Conservation (phyloP, 1,140 invertebrate species). For the Macrobrachium rosenbergii region DNA sequence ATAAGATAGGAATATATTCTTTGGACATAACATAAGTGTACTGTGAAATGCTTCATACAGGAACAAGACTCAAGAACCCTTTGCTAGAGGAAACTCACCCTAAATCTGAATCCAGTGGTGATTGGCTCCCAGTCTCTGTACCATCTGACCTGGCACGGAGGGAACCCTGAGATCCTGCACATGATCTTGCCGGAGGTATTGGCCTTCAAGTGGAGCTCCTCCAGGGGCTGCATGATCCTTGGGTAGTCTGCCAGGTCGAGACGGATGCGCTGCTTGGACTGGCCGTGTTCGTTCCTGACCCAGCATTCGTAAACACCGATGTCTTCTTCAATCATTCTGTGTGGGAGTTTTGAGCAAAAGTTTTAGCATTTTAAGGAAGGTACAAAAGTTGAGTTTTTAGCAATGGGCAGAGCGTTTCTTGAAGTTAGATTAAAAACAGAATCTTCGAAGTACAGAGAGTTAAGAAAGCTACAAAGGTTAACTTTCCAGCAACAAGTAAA, state of each 20-base stretch:
- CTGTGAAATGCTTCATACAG: too few species aligned
- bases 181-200: constrained; percentile 82
- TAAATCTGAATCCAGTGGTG: constrained; percentile 69
- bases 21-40: too few species aligned
- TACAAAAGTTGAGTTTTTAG: not conserved
- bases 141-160: constrained; percentile 93
- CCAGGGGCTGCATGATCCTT: constrained; percentile 81
- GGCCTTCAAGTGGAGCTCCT: constrained; percentile 84
- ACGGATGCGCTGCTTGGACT: constrained; percentile 83
- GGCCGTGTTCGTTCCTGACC: constrained; percentile 93
- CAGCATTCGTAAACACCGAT: constrained; percentile 95
- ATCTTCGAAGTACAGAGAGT: not conserved
- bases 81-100: constrained; percentile 28
- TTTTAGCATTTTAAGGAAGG: not conserved
- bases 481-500: too few species aligned
- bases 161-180: constrained; percentile 89
- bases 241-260: constrained; percentile 94
- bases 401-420: constrained; percentile 51
- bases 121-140: constrained; percentile 96
- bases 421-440: not conserved
- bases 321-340: constrained; percentile 74
- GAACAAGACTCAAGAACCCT: not conserved
- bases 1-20: not conserved
- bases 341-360: not conserved
- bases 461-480: too few species aligned